Conservation (phyloP, 2,797 vertebrate genomes). For the Cuculus canorus region DNA sequence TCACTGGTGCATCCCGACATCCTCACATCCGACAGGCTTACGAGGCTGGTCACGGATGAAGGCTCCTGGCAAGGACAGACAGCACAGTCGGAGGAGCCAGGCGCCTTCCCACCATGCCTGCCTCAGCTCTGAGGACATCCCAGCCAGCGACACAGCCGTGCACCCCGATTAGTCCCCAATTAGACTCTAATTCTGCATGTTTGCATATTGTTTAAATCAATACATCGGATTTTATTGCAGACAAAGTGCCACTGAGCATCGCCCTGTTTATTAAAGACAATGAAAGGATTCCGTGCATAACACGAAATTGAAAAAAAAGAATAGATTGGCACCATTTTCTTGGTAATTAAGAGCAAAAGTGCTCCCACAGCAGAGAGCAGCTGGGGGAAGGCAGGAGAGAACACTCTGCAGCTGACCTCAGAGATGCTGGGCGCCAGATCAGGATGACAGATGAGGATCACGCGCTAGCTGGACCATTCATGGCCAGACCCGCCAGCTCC, state of each 20-base stretch:
- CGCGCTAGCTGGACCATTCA: rapidly evolving
- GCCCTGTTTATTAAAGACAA: not conserved
- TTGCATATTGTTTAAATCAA: conserved; percentile 18
- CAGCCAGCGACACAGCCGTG: rapidly evolving
- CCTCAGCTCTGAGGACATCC: not conserved
- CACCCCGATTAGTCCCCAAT: not conserved
- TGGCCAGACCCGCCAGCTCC: not conserved
- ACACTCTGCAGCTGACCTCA: not conserved
- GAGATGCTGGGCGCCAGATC: not conserved
- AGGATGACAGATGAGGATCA: not conserved
- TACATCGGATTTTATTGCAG: not conserved
- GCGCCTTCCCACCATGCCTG: not conserved
- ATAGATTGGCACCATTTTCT: not conserved
- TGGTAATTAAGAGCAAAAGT: not conserved
- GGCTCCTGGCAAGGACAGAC: not conserved
- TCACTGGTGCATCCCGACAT: not conserved
- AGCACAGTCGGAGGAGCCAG: rapidly evolving
- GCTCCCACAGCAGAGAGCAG: not conserved
- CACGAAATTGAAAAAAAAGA: not conserved
- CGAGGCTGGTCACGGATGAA: rapidly evolving
- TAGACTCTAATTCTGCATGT: not conserved
- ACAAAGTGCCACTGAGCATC: not conserved
- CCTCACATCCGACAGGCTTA: no score
- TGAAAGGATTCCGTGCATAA: not conserved
- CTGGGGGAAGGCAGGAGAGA: not conserved